These are phyloP conservation scores for Bubo blakistoni DNA, from an alignment of 2,113 vertebrate species.

Conservation along the genomic window DNA sequence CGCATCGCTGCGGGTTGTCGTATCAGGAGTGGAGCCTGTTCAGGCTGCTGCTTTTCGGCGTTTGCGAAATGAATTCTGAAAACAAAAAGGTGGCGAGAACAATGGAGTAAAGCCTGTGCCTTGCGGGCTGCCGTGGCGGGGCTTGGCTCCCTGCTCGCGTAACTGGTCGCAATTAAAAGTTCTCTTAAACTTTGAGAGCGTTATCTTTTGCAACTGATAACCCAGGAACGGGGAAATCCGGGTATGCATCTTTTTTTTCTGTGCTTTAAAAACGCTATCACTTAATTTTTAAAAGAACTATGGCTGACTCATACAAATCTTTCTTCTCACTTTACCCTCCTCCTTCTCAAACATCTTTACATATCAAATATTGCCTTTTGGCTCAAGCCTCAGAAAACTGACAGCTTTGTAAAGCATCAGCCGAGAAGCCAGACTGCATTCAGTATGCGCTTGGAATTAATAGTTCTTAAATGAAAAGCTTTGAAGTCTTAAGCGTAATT, in stretches of 20 bases:
- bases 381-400: slow-evolving; percentile 41
- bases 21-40: background rate
- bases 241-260: background rate
- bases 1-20: accelerated
- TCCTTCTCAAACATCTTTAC: slow-evolving; percentile 60
- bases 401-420: slow-evolving; percentile 58
- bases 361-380: slow-evolving; percentile 61
- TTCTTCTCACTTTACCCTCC: slow-evolving; percentile 40
- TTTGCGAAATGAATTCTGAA: background rate
- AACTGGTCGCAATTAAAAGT: background rate
- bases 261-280: background rate
- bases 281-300: slow-evolving; percentile 8
- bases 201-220: background rate
- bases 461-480: slow-evolving; percentile 34
- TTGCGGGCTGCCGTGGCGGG: background rate
- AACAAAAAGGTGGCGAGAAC: slow-evolving; percentile 24
- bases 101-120: background rate
- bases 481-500: slow-evolving; percentile 23
- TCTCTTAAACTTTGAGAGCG: background rate
- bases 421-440: slow-evolving; percentile 33
- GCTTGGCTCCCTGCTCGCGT: background rate
- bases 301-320: slow-evolving; percentile 45
- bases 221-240: background rate
- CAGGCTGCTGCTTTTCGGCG: background rate
- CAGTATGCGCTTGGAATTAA: slow-evolving; percentile 50